These are phyloP conservation scores for Caenorhabditis sp. DNA, from an alignment of 2,888 invertebrate species.

Conservation along the genomic window DNA sequence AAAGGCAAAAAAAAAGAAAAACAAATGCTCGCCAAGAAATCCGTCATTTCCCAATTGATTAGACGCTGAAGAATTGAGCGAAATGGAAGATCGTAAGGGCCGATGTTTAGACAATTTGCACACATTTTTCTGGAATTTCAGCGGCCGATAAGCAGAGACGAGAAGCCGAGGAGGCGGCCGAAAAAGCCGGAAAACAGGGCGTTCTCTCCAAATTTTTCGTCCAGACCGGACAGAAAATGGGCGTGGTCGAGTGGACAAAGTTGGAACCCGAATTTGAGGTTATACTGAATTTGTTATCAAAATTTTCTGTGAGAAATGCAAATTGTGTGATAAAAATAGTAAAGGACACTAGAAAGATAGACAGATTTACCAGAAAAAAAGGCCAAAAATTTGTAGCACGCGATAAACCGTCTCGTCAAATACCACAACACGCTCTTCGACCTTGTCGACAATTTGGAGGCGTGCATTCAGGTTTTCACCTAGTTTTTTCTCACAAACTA, in stretches of 20 bases:
- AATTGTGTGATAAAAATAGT: neutral
- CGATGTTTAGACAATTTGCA: no score
- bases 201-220: neutral
- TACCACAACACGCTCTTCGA: neutral
- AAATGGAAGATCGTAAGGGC: no score
- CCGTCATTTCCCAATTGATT: no score
- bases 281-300: neutral
- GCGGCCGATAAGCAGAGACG: no score
- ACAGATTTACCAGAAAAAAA: neutral
- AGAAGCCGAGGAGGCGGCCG: constrained; percentile 6
- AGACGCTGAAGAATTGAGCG: neutral
- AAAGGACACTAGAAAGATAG: neutral
- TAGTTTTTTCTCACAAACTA: no score
- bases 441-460: neutral
- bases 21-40: no score
- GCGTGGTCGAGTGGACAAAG: constrained; percentile 18
- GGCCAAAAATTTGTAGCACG: neutral
- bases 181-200: constrained; percentile 1
- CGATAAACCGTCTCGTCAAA: neutral
- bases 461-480: neutral
- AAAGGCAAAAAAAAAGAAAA: no score
- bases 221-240: constrained; percentile 17
- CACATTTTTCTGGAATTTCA: no score
- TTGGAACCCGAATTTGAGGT: constrained; percentile 22
- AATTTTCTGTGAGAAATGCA: no score